Percentiles rank a stretch among this genome's conserved stretches.
Conservation (phyloP, 2,797 vertebrate species). For the Sebastes jordani region DNA sequence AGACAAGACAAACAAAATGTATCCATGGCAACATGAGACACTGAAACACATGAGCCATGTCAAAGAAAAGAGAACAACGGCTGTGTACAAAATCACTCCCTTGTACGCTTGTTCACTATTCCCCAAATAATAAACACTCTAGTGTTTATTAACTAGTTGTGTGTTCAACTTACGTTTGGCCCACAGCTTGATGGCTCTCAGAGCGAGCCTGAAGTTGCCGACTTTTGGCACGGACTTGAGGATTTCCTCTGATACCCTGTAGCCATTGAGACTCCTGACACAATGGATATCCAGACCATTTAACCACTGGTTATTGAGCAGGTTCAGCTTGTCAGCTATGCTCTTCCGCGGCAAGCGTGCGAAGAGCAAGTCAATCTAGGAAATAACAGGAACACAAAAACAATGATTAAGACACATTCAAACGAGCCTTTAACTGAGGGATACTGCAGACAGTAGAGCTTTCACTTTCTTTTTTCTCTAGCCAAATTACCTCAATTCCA, state of each 20-base stretch:
- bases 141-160: not conserved
- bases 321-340: conserved; percentile 88
- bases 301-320: conserved; percentile 87
- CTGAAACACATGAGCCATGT: not conserved
- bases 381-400: conserved; percentile 10
- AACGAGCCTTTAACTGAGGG: not conserved
- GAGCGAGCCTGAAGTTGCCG: conserved; percentile 90
- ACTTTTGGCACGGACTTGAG: conserved; percentile 91
- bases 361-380: conserved; percentile 92
- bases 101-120: too few species aligned
- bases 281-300: conserved; percentile 89
- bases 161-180: conserved; percentile 89
- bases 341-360: conserved; percentile 87
- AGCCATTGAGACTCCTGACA: conserved; percentile 92
- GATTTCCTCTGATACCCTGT: conserved; percentile 92
- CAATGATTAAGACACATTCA: not conserved
- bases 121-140: not conserved
- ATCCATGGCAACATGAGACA: conserved; percentile 1
- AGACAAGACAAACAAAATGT: conserved; percentile 36
- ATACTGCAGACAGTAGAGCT: not conserved
- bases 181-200: conserved; percentile 94
- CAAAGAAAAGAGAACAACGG: conserved; percentile 32
- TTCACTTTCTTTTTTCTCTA: not conserved
- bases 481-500: conserved; percentile 87
- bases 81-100: not conserved